phyloP scores from a whole-genome alignment of 2,113 vertebrate species.

The Sula dactylatra region DNA sequence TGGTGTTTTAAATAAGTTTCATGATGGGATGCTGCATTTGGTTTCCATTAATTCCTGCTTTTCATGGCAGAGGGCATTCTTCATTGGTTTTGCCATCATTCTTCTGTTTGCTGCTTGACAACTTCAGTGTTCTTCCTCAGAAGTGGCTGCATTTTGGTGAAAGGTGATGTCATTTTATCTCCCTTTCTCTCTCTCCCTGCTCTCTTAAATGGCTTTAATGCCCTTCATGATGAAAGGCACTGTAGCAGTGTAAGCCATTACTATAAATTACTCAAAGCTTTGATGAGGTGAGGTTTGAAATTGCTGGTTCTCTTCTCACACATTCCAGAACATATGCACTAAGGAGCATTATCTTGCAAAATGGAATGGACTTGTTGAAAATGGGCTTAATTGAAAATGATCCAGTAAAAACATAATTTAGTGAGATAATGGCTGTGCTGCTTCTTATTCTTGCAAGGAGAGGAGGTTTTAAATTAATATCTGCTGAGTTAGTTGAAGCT shows the following conservation, averaged over 20 bases:
- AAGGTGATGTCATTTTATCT: neutral
- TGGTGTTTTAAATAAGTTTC: neutral
- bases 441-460: neutral
- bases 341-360: neutral
- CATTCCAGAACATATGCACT: neutral
- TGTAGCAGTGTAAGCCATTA: neutral
- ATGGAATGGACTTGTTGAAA: slow-evolving; percentile 32
- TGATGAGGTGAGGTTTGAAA: neutral
- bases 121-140: neutral
- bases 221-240: neutral
- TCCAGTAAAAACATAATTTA: slow-evolving; percentile 24
- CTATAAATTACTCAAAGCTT: neutral
- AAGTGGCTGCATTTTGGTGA: neutral
- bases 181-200: neutral
- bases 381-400: slow-evolving; percentile 54
- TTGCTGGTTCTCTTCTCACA: neutral
- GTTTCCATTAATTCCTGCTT: neutral
- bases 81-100: neutral
- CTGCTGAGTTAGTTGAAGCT: neutral
- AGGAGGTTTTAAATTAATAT: slow-evolving; percentile 17
- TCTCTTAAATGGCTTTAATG: neutral
- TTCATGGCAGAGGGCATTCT: neutral
- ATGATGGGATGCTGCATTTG: neutral
- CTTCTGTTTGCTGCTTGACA: neutral
- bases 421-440: neutral